Conservation (phyloP, 2,888 invertebrate species). For the Lissonota sp. region DNA sequence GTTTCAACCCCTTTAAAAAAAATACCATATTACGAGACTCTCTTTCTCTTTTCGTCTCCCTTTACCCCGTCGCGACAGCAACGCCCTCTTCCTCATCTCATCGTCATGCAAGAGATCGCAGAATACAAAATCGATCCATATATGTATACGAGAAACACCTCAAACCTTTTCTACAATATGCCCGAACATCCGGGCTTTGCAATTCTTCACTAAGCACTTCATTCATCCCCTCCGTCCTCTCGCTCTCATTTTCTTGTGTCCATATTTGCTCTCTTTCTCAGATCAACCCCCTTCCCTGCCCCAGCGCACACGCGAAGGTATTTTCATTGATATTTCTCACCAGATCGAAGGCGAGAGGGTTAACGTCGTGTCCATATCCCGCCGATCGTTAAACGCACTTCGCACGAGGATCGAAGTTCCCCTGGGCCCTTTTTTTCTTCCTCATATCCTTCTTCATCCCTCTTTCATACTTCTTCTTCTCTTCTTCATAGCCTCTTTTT, state of each 20-base stretch:
- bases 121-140: neutral
- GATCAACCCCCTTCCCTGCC: too few relatives aligned
- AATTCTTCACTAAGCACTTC: conserved; percentile 52
- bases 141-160: neutral
- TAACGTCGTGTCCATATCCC: conserved; percentile 1
- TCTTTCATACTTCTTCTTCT: neutral
- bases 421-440: neutral
- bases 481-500: conserved; percentile 39
- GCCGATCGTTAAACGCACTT: conserved; percentile 24
- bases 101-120: conserved; percentile 15
- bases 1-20: conserved; percentile 73
- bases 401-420: conserved; percentile 9
- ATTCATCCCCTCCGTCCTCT: conserved; percentile 34
- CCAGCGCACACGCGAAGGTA: too few relatives aligned
- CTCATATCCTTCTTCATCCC: neutral
- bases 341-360: neutral
- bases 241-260: conserved; percentile 29
- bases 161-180: conserved; percentile 67
- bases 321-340: conserved; percentile 7
- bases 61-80: conserved; percentile 48
- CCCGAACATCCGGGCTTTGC: conserved; percentile 66
- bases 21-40: conserved; percentile 72
- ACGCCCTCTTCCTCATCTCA: neutral
- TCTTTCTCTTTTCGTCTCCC: conserved; percentile 56
- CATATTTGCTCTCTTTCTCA: neutral